phyloP scores from a whole-genome alignment of 2,888 invertebrate genomes.

The Orchestes rusci region DNA sequence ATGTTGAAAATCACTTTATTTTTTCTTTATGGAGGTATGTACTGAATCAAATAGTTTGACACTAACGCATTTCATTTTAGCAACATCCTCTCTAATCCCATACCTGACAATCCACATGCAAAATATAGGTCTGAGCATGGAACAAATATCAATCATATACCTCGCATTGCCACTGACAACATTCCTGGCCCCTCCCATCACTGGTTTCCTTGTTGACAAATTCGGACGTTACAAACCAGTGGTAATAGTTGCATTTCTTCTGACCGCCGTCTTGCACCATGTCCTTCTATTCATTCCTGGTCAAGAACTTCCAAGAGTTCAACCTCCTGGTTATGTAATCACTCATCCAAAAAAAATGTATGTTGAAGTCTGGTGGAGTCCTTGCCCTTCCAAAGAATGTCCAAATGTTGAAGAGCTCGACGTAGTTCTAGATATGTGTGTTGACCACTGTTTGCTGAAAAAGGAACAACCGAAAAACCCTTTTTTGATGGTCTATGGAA shows the following conservation, averaged over 20 bases:
- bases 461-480: slow-evolving; percentile 32
- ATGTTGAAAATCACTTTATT: slow-evolving; percentile 77
- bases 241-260: slow-evolving; percentile 66
- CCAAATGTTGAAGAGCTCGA: slow-evolving; percentile 67
- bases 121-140: slow-evolving; percentile 76
- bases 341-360: slow-evolving; percentile 63
- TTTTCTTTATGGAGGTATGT: slow-evolving; percentile 72
- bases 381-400: slow-evolving; percentile 72
- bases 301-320: slow-evolving; percentile 67
- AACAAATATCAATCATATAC: slow-evolving; percentile 82
- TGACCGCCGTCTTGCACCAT: slow-evolving; percentile 75
- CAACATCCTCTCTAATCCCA: slow-evolving; percentile 75
- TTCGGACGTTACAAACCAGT: slow-evolving; percentile 80
- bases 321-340: slow-evolving; percentile 49
- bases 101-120: slow-evolving; percentile 89
- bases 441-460: slow-evolving; percentile 62
- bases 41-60: not conserved
- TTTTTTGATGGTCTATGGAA: slow-evolving; percentile 32
- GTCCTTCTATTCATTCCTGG: slow-evolving; percentile 71
- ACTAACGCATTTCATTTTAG: slow-evolving; percentile 45
- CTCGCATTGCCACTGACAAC: slow-evolving; percentile 80
- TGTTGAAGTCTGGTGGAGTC: slow-evolving; percentile 80
- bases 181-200: slow-evolving; percentile 76
- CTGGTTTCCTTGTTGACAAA: slow-evolving; percentile 80
- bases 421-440: slow-evolving; percentile 64